Evolutionary conservation across 2,113 vertebrate genomes (phyloP).

Genomic region (Rhinolophus sinicus): DNA sequence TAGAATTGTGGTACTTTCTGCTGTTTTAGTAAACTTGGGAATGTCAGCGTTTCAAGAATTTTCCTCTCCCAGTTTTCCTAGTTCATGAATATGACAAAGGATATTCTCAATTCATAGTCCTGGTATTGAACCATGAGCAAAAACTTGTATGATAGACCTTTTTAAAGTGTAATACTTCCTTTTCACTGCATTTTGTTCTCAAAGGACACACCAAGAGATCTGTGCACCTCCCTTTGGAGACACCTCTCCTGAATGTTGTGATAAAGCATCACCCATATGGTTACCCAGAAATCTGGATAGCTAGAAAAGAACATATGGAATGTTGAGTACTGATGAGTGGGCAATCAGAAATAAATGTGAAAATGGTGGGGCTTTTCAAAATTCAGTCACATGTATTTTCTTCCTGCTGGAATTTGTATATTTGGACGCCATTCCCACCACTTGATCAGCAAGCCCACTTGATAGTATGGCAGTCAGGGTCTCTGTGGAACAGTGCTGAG

Average conservation of each 20-base stretch:
- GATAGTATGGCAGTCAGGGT: background rate
- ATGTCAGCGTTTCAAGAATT: background rate
- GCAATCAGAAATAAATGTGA: background rate
- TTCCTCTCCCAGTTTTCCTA: background rate
- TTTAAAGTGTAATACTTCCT: background rate
- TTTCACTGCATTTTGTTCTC: conserved; percentile 12
- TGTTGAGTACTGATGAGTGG: background rate
- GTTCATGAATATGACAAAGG: background rate
- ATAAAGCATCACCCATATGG: background rate
- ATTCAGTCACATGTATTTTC: background rate
- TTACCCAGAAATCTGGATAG: background rate
- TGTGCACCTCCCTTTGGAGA: background rate
- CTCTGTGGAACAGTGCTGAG: background rate
- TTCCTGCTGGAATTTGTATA: background rate
- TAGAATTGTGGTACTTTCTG: background rate
- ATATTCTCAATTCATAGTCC: background rate
- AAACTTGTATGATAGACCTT: background rate
- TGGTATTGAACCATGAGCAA: background rate
- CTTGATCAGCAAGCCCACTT: background rate
- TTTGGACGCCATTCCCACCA: background rate
- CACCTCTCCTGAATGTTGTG: background rate
- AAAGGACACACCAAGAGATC: background rate
- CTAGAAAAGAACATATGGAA: background rate
- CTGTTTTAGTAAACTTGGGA: background rate
- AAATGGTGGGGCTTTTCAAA: background rate